These are phyloP conservation scores for Sinocyclocheilus grahami DNA, from an alignment of 2,113 vertebrate species.

Conservation along the genomic window DNA sequence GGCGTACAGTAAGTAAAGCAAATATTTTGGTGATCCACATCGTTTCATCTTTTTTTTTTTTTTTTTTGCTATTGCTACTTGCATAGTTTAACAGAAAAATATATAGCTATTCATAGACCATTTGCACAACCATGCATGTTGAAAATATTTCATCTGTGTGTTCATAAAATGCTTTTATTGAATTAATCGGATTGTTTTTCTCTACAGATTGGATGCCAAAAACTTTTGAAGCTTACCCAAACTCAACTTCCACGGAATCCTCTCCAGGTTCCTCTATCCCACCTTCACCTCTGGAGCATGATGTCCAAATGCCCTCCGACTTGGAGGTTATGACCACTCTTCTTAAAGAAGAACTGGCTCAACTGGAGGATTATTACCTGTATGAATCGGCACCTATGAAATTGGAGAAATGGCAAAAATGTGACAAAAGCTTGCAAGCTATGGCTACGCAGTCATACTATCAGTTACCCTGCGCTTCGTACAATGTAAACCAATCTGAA, in stretches of 20 bases:
- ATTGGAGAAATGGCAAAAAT: constrained; percentile 80
- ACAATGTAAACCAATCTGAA: constrained; percentile 75
- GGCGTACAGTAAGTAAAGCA: constrained; percentile 84
- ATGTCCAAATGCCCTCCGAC: constrained; percentile 83
- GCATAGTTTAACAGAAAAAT: background rate
- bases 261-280: constrained; percentile 78
- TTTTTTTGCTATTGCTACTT: constrained; percentile 36
- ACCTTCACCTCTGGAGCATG: constrained; percentile 78
- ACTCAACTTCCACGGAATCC: constrained; percentile 79
- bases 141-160: background rate
- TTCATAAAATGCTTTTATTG: constrained; percentile 19
- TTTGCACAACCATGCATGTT: background rate
- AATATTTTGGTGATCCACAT: constrained; percentile 62
- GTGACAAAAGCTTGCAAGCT: constrained; percentile 78
- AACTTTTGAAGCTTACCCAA: constrained; percentile 87
- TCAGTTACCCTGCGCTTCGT: constrained; percentile 76
- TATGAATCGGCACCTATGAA: constrained; percentile 79
- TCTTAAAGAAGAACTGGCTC: constrained; percentile 90
- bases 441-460: constrained; percentile 80
- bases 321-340: constrained; percentile 91
- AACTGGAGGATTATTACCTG: constrained; percentile 92
- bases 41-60: constrained; percentile 14
- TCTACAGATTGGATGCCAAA: constrained; percentile 93
- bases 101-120: background rate
- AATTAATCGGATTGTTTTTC: constrained; percentile 47